Base-by-base conservation (phyloP, 2,113 vertebrate genomes). In the Saguinus imperator region DNA sequence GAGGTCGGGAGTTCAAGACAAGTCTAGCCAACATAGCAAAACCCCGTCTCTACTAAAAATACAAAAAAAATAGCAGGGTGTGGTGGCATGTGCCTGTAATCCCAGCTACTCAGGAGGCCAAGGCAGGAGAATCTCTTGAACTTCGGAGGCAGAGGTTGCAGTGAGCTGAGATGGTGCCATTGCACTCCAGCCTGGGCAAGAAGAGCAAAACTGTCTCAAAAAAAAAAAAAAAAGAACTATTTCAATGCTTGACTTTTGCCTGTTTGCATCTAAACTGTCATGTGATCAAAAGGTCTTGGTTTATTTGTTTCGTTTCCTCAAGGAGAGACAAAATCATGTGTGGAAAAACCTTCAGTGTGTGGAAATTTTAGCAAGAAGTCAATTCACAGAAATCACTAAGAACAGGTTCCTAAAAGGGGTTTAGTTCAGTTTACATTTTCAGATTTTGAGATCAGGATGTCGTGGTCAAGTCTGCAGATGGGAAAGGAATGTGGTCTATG, bases 381-480 rank as follows among this genome's bases (percentile, higher is more conserved):
- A 83, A 87, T 90, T 96, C 87, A 79, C 35, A 87, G 58, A 61
- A 97, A 61, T 52, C 58, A 73, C 45, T 68, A 94, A 96, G 64
- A 94, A 97, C 89, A 94, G 32, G 66, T 7, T 45, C 79, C 57
- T 94, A 40, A 79, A 93, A 77, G 40, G n/a, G 52, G 80, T 55
- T 73, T 32, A 40, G 50, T 91, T 97, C 68, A 77, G 58, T 90
- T 96, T 92, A 95, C 55, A 89, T 91, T 95, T 95, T 97, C 88
- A 96, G 84, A 92, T 93, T 96, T 93, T 68, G 72, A 96, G 76
- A 85, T 94, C 90, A 95, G 95, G 94, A 98, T 97, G 94, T 97
- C 95, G 97, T 97, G 84, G 91, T 87, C 4, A 13, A 81, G 52
- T 82, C 8, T 95, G 94, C 95, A 97, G 92, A 96, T 96, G 97